These are phyloP conservation scores for Coregonus sp. DNA, from an alignment of 2,797 vertebrate genomes.

Conservation along the genomic window DNA sequence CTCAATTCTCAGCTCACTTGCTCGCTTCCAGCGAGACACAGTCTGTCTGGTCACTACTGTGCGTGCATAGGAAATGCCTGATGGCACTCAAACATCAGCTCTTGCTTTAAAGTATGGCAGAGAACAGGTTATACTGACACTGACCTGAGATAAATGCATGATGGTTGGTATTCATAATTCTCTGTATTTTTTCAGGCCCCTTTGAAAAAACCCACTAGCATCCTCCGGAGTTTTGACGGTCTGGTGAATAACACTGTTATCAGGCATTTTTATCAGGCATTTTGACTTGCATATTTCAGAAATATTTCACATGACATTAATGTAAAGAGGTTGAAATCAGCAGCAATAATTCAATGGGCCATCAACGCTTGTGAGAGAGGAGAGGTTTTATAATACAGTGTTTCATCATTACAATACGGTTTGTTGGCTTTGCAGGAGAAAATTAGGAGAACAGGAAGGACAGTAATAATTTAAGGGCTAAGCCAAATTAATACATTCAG, in stretches of 20 bases:
- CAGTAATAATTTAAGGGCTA: conserved; percentile 34
- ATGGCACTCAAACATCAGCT: conserved; percentile 8
- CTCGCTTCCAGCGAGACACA: conserved; percentile 18
- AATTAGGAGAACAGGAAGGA: conserved; percentile 5
- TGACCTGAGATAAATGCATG: background rate
- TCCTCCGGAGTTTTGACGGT: no score
- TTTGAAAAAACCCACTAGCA: background rate
- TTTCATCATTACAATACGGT: conserved; percentile 28
- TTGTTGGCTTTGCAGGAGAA: conserved; percentile 26
- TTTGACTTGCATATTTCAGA: background rate
- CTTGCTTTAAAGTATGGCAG: conserved; percentile 5
- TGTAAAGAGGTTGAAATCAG: background rate
- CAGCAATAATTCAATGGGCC: conserved; percentile 11
- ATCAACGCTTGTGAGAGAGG: conserved; percentile 21
- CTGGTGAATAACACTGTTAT: background rate
- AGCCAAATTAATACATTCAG: conserved; percentile 34
- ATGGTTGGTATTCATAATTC: background rate
- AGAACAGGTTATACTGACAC: background rate
- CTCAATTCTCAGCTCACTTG: conserved; percentile 50
- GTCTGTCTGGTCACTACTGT: background rate
- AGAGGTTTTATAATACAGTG: conserved; percentile 26
- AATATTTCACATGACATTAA: background rate
- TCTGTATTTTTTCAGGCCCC: background rate
- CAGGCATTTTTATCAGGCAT: background rate
- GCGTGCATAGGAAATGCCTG: conserved; percentile 50